Percentiles rank a stretch among this genome's conserved stretches.
phyloP scores from a whole-genome alignment of 2,797 vertebrate genomes.

The Psittacula echo region DNA sequence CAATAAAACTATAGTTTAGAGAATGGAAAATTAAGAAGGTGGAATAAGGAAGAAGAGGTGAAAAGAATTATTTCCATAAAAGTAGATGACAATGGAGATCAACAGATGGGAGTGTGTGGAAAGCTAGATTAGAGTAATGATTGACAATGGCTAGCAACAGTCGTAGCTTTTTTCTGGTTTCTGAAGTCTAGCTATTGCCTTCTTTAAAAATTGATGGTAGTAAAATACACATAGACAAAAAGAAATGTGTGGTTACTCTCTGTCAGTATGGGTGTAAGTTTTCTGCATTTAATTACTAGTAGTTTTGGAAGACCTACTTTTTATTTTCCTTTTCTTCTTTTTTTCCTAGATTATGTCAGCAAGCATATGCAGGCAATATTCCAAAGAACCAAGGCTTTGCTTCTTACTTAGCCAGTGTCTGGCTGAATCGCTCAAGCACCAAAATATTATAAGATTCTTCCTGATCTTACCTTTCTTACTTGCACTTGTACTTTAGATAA shows the following conservation, averaged over 20 bases:
- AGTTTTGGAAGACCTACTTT: neutral
- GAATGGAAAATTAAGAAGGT: neutral
- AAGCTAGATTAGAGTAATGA: neutral
- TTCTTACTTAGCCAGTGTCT: neutral
- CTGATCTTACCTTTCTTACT: neutral
- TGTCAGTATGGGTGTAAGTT: neutral
- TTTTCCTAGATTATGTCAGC: neutral
- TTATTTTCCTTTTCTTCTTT: neutral
- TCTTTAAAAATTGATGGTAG: neutral
- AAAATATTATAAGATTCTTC: neutral
- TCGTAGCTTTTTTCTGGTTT: neutral
- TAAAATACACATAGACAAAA: neutral
- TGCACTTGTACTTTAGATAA: neutral
- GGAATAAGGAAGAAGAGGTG: neutral
- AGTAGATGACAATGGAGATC: neutral
- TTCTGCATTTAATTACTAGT: neutral
- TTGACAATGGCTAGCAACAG: neutral
- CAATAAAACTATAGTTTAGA: neutral
- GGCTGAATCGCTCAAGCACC: neutral
- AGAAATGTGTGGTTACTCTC: neutral
- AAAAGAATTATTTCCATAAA: neutral
- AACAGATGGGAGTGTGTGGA: neutral
- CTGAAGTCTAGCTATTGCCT: neutral
- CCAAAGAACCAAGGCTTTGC: neutral
- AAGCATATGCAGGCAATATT: neutral